Evolutionary conservation across 1,140 invertebrate genomes (phyloP).

Genomic region (Atopsyche davidsoni): DNA sequence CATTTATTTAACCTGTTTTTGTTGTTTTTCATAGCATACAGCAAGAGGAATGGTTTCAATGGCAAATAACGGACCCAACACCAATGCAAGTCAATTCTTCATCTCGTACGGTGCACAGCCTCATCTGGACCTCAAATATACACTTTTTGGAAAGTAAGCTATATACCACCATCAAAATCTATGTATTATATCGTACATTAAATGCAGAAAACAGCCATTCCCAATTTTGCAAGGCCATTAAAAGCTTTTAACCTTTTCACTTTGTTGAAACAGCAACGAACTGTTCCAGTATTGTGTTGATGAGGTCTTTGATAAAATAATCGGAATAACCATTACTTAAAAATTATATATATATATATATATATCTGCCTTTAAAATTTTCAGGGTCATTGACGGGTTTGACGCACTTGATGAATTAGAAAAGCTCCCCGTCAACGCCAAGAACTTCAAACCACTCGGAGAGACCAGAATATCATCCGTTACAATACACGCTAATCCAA

Average conservation of each 20-base stretch:
- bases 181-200: too few relatives aligned
- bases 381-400: slow-evolving; percentile 94
- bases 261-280: neutral
- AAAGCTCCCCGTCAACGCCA: slow-evolving; percentile 89
- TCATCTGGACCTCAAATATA: slow-evolving; percentile 96
- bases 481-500: slow-evolving; percentile 94
- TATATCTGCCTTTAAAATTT: too few relatives aligned
- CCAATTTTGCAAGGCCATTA: too few relatives aligned
- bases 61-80: slow-evolving; percentile 98
- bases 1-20: too few relatives aligned
- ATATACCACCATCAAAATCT: too few relatives aligned
- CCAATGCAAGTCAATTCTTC: slow-evolving; percentile 99
- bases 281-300: neutral
- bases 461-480: slow-evolving; percentile 82
- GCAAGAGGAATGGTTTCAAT: slow-evolving; percentile 87
- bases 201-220: too few relatives aligned
- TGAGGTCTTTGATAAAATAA: too few relatives aligned
- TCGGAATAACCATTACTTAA: too few relatives aligned
- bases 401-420: slow-evolving; percentile 94
- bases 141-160: slow-evolving; percentile 92
- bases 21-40: slow-evolving; percentile 68
- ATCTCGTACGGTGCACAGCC: slow-evolving; percentile 90
- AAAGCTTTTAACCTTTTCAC: too few relatives aligned
- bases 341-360: too few relatives aligned
- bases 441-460: slow-evolving; percentile 79